Evolutionary conservation across 1,140 invertebrate species (phyloP), one percentile per base, ranked within the genome.

Genomic region (Metaphire vulgaris): DNA sequence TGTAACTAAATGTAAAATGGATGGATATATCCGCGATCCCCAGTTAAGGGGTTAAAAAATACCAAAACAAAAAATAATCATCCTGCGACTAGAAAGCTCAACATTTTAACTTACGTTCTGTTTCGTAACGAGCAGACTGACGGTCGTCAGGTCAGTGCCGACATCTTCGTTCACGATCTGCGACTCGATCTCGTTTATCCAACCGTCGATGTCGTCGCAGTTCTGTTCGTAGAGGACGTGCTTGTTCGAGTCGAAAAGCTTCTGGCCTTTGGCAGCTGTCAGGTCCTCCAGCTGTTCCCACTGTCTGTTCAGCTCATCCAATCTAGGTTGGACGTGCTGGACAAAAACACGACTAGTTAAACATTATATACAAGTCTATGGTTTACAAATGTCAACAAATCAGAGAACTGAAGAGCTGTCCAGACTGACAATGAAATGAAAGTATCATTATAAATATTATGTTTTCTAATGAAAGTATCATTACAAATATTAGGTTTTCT

Each of bases 121-220:
- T 87, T 98, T 98, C 88, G 98, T 96, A 92, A 99, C 97, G 1
- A 98, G 90, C 82, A 99, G 95, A 83, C 99, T 99, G 41, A 99
- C 97, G 68, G 96, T 97, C 66, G 96, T 97, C 76, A 99, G 88
- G 89, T 99, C 97, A 80, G 92, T 92, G 71, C 95, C 96, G 70
- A 82, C 78, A 92, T 96, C 83, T 72, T 97, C 95, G 83, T 92
- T 93, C 78, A 98, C 92, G 82, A 99, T 98, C 87, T 99, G 97
- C 82, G 96, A 97, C 86, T 99, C 97, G 33, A 99, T 88, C 81
- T 98, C 94, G 81, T 92, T 96, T 88, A 99, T 97, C 95, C 97
- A 99, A 0, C 94, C 92, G 84, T 98, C 96, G 82, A 99, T 97
- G 84, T 98, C 96, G 87, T 98, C 96, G 87, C 94, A 96, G 64